Base-by-base conservation (phyloP, 2,888 invertebrate genomes). In the Epistrophe grossulariae region DNA sequence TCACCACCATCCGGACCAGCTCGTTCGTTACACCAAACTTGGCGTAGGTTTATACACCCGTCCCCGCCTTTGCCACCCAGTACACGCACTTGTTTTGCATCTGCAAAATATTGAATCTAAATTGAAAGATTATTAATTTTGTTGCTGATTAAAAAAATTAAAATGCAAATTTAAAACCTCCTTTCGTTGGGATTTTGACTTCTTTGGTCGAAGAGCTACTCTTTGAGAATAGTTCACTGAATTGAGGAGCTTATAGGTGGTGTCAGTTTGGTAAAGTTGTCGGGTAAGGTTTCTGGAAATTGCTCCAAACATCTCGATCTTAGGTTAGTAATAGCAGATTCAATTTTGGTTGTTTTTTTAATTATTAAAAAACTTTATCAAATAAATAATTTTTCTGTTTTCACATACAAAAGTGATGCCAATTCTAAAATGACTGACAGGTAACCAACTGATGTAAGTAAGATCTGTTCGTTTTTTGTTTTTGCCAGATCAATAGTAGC, bases 1-100 rank as follows among this genome's bases (percentile, higher is more conserved):
- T 99, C 98, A 0, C 99, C 99, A 17, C 90, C 99, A 92, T 98
- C 97, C 0, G 99, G 99, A 0, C 99, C 99, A 0, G 98, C 99
- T 79, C 94, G 94, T 88, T 98, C 98, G 90, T 98, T 98, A 73
- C 94, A 94, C 94, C 95, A 97, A 10, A 96, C 93, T 84, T 96
- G 95, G 8, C 98, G 93, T 91, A 99, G 98, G 0, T 98, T 97
- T 76, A 98, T 95, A 89, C 96, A 95, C 0, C 99, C 99, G 93
- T 99, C 95, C 0, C 99, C 99, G 0, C 99, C 99, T 40, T 95
- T 95, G 0, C 99, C 99, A 0, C 96, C 99, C 0, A 94, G 91
- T 0, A 96, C 94, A 72, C 95, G 93, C 0, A 98, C 94, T 89
- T 94, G 92, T 89, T 94, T 95, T 5, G 95, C 94, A 93, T 98